These are phyloP conservation scores for Hippocampus mohnikei DNA, from an alignment of 2,113 vertebrate species.

Conservation along the genomic window DNA sequence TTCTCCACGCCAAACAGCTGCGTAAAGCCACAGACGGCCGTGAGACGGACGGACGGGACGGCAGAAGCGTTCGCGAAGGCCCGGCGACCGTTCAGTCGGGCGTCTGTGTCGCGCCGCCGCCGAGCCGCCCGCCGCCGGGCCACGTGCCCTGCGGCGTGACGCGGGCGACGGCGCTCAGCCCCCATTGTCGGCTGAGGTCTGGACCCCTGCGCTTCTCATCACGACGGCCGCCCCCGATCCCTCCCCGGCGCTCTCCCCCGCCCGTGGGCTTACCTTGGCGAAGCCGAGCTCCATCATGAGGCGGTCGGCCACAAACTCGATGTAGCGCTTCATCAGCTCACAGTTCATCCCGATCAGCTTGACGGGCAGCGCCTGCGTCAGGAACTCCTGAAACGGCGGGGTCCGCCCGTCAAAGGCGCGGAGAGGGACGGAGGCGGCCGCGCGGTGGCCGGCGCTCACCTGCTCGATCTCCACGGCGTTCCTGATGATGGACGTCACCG, in stretches of 20 bases:
- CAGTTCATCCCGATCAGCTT: conserved; percentile 98
- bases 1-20: conserved; percentile 88
- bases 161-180: conserved; percentile 67
- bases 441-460: conserved; percentile 61
- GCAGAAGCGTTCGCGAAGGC: background rate
- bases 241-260: background rate
- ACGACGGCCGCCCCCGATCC: conserved; percentile 18
- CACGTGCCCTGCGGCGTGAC: conserved; percentile 46
- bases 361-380: conserved; percentile 88
- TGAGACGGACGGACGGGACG: background rate
- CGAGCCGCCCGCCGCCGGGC: conserved; percentile 38
- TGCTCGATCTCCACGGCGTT: conserved; percentile 91
- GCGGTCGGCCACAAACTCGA: conserved; percentile 93
- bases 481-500: conserved; percentile 78
- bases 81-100: conserved; percentile 39
- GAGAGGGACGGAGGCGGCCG: background rate
- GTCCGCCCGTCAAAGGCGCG: background rate
- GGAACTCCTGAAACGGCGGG: conserved; percentile 80
- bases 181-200: conserved; percentile 76
- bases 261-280: conserved; percentile 75
- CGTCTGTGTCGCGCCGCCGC: conserved; percentile 49
- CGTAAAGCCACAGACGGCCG: background rate
- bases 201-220: conserved; percentile 78
- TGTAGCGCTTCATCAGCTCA: conserved; percentile 90
- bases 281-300: conserved; percentile 91